These are phyloP conservation scores for Colistium nudipinnis DNA, from an alignment of 2,113 vertebrate species.

Conservation along the genomic window DNA sequence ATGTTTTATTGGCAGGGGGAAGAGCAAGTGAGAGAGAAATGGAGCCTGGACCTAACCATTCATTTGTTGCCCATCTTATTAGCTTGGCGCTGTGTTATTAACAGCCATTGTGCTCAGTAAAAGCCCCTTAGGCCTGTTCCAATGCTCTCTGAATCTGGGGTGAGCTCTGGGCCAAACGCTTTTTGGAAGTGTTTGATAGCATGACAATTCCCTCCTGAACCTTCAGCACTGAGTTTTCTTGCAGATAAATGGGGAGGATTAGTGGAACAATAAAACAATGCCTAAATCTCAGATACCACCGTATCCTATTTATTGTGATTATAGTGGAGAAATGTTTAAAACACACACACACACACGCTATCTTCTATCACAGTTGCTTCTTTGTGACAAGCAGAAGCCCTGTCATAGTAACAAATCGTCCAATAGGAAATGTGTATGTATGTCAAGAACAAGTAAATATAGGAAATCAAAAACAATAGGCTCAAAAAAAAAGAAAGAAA, in stretches of 20 bases:
- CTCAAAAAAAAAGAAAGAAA: constrained; percentile 9
- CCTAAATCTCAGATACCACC: constrained; percentile 70
- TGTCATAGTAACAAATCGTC: constrained; percentile 40
- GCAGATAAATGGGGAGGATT: constrained; percentile 78
- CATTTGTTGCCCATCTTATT: constrained; percentile 77
- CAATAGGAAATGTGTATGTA: constrained; percentile 25
- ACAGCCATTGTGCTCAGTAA: constrained; percentile 75
- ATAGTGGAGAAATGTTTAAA: constrained; percentile 45
- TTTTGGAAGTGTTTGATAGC: constrained; percentile 75
- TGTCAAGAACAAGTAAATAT: constrained; percentile 29
- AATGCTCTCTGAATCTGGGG: constrained; percentile 70
- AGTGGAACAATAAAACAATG: constrained; percentile 73
- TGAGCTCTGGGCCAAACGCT: constrained; percentile 70
- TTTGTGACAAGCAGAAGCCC: constrained; percentile 36
- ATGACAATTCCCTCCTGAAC: constrained; percentile 79
- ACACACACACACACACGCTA: constrained; percentile 27
- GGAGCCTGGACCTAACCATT: constrained; percentile 70
- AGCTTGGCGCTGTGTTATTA: constrained; percentile 79
- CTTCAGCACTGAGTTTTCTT: constrained; percentile 73
- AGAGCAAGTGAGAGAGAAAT: constrained; percentile 66
- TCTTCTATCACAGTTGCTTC: constrained; percentile 42
- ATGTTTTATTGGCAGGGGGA: constrained; percentile 75
- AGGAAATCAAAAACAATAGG: constrained; percentile 41
- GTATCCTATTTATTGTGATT: constrained; percentile 76
- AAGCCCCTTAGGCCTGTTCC: constrained; percentile 73